phyloP scores from a whole-genome alignment of 2,888 invertebrate genomes.

The Leistus spinibarbis region DNA sequence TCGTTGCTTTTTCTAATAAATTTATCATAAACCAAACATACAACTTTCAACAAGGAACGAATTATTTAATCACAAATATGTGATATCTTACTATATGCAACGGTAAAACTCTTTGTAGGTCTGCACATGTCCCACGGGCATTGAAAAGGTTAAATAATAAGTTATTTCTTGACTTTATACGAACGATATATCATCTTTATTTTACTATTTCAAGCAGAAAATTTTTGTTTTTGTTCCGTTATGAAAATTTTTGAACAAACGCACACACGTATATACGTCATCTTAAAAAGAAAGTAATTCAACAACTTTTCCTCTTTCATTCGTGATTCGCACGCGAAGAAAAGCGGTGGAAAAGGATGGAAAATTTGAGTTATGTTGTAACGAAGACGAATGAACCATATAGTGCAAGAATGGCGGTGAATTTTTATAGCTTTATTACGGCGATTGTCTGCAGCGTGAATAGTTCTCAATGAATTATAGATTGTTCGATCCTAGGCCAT shows the following conservation, averaged over 20 bases:
- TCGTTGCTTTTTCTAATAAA: too few species aligned
- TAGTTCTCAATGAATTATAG: slow-evolving; percentile 31
- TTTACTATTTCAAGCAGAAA: slow-evolving; percentile 3
- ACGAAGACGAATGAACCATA: slow-evolving; percentile 33
- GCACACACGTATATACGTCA: not conserved
- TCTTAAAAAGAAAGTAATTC: slow-evolving; percentile 27
- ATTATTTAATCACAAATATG: too few species aligned
- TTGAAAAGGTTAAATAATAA: slow-evolving; percentile 5
- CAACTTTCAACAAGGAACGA: too few species aligned
- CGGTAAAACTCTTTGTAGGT: too few species aligned
- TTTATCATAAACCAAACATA: too few species aligned
- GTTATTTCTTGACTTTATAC: slow-evolving; percentile 5
- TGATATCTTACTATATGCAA: too few species aligned
- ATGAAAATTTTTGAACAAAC: slow-evolving; percentile 8
- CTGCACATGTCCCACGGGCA: not conserved
- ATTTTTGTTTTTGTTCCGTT: slow-evolving; percentile 10
- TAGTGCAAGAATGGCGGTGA: slow-evolving; percentile 12
- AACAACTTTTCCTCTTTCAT: slow-evolving; percentile 21
- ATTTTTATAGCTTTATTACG: slow-evolving; percentile 35
- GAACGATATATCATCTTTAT: slow-evolving; percentile 19
- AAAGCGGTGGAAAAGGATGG: not conserved
- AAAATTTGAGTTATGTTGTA: slow-evolving; percentile 36
- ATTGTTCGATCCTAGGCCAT: slow-evolving; percentile 1
- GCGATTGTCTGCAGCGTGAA: slow-evolving; percentile 9
- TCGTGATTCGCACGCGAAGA: not conserved